Evolutionary conservation across 1,140 invertebrate species (phyloP), one percentile per base, ranked within the genome.

Genomic region (Bicyclus anynana): DNA sequence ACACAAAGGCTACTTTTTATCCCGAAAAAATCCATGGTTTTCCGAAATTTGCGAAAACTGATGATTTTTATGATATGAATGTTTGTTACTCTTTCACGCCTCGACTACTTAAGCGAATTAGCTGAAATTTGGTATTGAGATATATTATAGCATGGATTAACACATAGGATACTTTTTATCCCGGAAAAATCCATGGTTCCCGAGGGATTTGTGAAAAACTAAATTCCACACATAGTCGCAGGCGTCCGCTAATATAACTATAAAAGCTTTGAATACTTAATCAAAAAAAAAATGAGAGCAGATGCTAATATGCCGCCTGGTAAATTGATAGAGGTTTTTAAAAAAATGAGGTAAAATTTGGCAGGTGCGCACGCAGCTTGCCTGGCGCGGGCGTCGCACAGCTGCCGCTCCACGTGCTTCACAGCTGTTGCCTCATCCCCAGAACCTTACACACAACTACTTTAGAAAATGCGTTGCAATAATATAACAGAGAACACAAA

Each of bases 341-440:
- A 60, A 79, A 77, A 75, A 75, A 67, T 54, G 59, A 53, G 63
- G 65, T 63, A 57, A 67, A 63, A 38, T 65, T 67, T 68, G 67
- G 80, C 80, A 84, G 83, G 80, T 84, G 83, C 44, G 66, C 7
- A 44, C 51, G 72, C 83, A 86, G 83, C 83, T 86, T 84, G 79
- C 69, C 55, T 65, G 72, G 80, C 75, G 80, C 78, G 74, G 78
- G 82, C 65, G 74, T 59, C 53, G 46, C 37, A 54, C 83, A 84
- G 72, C 81, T 84, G 83, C 73, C 59, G 42, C 48, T 60, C 76
- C 83, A 86, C 83, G 83, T 83, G 81, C 83, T 75, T 40, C 44
- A 59, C 83, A 86, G 78, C 83, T 86, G 83, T 75, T 74, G 57
- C 62, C 60, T 61, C 72, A 71, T 73, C 73, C 72, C 70, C 51